Evolutionary conservation across 2,113 vertebrate genomes (phyloP).

Genomic region (Grallaria varia): DNA sequence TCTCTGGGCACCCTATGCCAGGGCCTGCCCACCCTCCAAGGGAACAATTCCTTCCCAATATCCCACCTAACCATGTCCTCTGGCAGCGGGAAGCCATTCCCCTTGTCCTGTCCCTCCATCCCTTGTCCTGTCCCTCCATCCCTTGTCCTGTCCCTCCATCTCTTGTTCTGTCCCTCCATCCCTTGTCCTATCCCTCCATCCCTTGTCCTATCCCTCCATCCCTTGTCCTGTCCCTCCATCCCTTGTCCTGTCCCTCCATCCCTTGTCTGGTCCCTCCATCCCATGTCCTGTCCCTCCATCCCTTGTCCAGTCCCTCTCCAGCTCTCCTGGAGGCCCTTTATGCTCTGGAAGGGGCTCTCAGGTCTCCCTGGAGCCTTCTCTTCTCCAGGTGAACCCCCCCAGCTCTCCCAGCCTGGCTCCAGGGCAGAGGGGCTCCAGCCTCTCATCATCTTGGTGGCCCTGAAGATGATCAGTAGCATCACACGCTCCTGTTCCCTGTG

Average conservation of each 20-base stretch:
- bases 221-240: too few relatives aligned
- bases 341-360: neutral
- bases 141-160: neutral
- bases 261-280: too few relatives aligned
- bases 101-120: neutral
- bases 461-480: neutral
- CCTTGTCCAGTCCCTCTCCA: neutral
- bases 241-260: neutral
- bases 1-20: neutral
- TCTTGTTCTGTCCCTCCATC: neutral
- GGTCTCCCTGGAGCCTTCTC: neutral
- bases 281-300: neutral
- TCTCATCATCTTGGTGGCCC: too few relatives aligned
- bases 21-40: fast-evolving
- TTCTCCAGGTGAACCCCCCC: neutral
- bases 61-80: neutral
- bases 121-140: neutral
- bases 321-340: neutral
- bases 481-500: neutral
- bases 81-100: neutral
- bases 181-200: too few relatives aligned
- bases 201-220: neutral
- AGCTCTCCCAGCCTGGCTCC: neutral
- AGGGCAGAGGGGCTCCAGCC: neutral
- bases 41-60: fast-evolving